Base-by-base conservation (phyloP, 2,797 vertebrate species). In the Lemur catta region DNA sequence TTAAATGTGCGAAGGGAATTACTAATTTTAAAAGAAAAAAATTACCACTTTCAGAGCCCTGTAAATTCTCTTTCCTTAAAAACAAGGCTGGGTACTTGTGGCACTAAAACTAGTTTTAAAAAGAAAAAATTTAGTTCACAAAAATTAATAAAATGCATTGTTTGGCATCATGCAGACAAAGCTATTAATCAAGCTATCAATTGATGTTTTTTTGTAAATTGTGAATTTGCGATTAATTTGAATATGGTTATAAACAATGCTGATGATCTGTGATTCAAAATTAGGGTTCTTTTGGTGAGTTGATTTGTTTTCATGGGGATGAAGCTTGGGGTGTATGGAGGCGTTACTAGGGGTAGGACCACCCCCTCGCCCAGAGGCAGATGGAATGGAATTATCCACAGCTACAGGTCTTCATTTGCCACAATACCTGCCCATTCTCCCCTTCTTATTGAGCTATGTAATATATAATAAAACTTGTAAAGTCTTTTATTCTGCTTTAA, bases 11-110 rank as follows among this genome's bases (percentile, higher is more conserved):
- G 43, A 78, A 87, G 24, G 89, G 43, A 84, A 96, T 88, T 81
- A 74, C 35, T 97, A 59, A 92, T 86, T 95, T 92, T 92, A 38
- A 95, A 89, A 88, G 69, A 96, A 79, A 46, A 38, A 71, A 92
- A 41, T 20, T 79, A 46, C 82, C 74, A 92, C 71, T 33, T 55
- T 93, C 35, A 82, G 35, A 43, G 65, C 17, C 0, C 50, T 92
- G 33, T 85, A 96, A 94, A 69, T 63, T 88, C 11, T 78, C 48
- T 87, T 67, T 65, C 63, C 38, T 7, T 28, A 72, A 72, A 75
- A 57, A 82, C 71, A 75, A 28, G 5, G 18, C 46, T 71, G 14
- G 3, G 0, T 81, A 90, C 85, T 65, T 38, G 24, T 5, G 74
- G 38, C 28, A 81, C 15, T 63, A 74, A 94, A 79, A 81, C 17